These are phyloP conservation scores for Pachyseris speciosa DNA, from an alignment of 64 coral and sea anemone species.

Conservation along the genomic window DNA sequence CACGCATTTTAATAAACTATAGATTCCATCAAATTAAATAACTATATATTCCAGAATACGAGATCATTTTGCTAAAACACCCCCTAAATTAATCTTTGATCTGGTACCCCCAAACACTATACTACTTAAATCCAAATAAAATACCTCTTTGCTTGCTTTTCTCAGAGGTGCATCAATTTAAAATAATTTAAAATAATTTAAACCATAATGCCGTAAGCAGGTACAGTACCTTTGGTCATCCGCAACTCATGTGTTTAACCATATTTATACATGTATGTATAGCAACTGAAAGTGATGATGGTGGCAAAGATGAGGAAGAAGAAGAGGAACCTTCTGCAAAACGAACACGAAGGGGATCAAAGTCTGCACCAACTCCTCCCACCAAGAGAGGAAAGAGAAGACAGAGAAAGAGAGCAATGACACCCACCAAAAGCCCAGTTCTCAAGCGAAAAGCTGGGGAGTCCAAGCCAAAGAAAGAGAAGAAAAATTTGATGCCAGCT, in stretches of 20 bases:
- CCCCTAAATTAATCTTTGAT: too few relatives aligned
- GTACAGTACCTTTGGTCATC: background rate
- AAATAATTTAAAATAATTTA: too few relatives aligned
- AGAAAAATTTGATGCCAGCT: constrained; percentile 78
- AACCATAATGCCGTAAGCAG: too few relatives aligned
- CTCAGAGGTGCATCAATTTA: too few relatives aligned
- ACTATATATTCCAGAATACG: too few relatives aligned
- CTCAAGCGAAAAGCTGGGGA: constrained; percentile 67
- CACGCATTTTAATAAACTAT: too few relatives aligned
- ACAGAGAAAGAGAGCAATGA: constrained; percentile 37
- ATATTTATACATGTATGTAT: background rate
- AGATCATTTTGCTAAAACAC: too few relatives aligned
- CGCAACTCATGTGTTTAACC: background rate
- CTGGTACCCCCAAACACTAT: too few relatives aligned
- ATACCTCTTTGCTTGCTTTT: too few relatives aligned
- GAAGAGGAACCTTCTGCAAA: constrained; percentile 85
- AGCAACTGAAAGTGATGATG: constrained; percentile 20
- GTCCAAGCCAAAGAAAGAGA: constrained; percentile 59
- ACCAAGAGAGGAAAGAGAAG: constrained; percentile 63
- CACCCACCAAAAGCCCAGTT: constrained; percentile 37
- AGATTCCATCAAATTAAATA: too few relatives aligned
- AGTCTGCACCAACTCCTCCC: constrained; percentile 31
- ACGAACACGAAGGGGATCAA: constrained; percentile 61
- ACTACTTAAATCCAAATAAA: too few relatives aligned
- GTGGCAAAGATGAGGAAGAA: constrained; percentile 56